Evolutionary conservation across 2,888 invertebrate genomes (phyloP), one percentile per base, ranked within the genome.

Genomic region (Operophtera brumata): DNA sequence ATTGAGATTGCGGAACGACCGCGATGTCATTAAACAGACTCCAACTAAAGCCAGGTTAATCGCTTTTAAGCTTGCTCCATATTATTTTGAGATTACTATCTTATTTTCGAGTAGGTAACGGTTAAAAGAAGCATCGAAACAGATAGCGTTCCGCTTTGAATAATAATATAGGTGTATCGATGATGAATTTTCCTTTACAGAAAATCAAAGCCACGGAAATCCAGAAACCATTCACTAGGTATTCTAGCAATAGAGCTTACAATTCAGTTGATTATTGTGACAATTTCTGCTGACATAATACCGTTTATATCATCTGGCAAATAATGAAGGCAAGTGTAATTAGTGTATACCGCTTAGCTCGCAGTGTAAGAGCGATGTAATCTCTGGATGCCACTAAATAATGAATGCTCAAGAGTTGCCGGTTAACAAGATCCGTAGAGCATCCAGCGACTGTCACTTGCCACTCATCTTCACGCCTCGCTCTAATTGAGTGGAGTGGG

Each of bases 401-500:
- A 75, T 72, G 66, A 67, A 71, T 65, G 65, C 63, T 64, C 57
- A 48, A 57, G 57, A 58, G 62, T 56, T 57, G 62, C 66, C 65
- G 66, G 61, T 65, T 67, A 68, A 66, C 69, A 70, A 72, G 72
- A 69, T 69, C 65, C 64, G 68, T 59, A 63, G 62, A 69, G 65
- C 69, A 65, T 67, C 63, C 54, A 65, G 66, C 66, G 59, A 54
- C 69, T 68, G 74, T 73, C 75, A 73, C 66, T 69, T 71, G 67
- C 66, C 70, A 73, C 71, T 77, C 74, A 71, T 76, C 71, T 74
- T 75, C 70, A 71, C 64, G 66, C 68, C 66, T 67, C 66, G 62
- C 66, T 65, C 70, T 77, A 76, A 77, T 77, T 77, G 77, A 77
- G 73, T 72, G 71, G 77, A 77, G 73, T 72, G 71, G 64, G 67